phyloP scores from a whole-genome alignment of 2,797 vertebrate species.

The Characodon lateralis region DNA sequence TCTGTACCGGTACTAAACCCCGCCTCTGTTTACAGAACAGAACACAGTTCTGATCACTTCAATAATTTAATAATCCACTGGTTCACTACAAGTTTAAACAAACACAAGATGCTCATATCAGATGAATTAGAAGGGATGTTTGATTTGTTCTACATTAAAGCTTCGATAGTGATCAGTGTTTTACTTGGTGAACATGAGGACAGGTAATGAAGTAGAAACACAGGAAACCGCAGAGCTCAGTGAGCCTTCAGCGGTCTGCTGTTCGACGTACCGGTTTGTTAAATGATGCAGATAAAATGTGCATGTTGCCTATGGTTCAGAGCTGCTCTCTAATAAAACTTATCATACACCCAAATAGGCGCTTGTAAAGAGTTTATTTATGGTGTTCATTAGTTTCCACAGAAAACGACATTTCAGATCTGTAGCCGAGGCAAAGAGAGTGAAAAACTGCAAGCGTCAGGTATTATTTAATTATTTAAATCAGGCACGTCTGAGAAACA shows the following conservation, averaged over 20 bases:
- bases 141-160: neutral
- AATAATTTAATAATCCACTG: constrained; percentile 3
- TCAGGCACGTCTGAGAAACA: too few relatives aligned
- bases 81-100: constrained; percentile 15
- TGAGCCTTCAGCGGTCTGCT: neutral
- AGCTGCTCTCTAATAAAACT: neutral
- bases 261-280: neutral
- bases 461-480: too few relatives aligned
- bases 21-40: constrained; percentile 1
- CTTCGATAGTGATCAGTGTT: neutral
- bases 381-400: neutral
- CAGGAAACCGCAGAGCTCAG: neutral
- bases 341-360: too few relatives aligned
- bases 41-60: constrained; percentile 14
- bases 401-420: neutral
- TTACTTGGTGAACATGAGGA: neutral
- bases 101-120: neutral
- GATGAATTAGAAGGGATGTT: neutral
- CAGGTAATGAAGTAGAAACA: neutral
- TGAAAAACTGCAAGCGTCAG: neutral
- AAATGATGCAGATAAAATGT: neutral
- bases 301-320: neutral
- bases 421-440: neutral
- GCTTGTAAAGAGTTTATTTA: too few relatives aligned
- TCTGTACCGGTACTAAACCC: neutral